Percentiles rank a stretch among this genome's conserved stretches.
phyloP scores from a whole-genome alignment of 2,888 invertebrate genomes.

The Drosophila borealis region DNA sequence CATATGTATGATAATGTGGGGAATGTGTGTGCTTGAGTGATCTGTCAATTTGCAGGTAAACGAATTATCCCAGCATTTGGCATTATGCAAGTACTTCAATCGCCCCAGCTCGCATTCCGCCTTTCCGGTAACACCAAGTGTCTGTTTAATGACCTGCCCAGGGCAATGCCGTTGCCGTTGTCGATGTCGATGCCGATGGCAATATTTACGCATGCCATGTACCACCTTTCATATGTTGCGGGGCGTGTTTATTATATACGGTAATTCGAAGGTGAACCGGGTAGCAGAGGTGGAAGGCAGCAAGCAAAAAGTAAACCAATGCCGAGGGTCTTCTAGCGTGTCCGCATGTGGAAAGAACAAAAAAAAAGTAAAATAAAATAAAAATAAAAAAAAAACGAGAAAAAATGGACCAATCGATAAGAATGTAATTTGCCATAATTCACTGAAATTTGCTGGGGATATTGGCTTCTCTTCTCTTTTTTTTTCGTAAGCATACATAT shows the following conservation, averaged over 20 bases:
- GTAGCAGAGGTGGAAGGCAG: conserved; percentile 8
- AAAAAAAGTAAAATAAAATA: not conserved
- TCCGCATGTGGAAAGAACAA: conserved; percentile 7
- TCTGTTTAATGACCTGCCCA: conserved; percentile 33
- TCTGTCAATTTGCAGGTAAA: conserved; percentile 44
- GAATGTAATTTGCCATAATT: conserved; percentile 83
- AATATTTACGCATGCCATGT: conserved; percentile 44
- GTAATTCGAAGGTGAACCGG: conserved; percentile 44
- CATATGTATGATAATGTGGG: not conserved
- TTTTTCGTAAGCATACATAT: conserved; percentile 18
- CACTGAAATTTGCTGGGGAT: conserved; percentile 77
- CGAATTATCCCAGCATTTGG: conserved; percentile 37
- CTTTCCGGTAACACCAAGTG: conserved; percentile 26
- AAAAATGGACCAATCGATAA: conserved; percentile 78
- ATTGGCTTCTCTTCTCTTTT: conserved; percentile 55
- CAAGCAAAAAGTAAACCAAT: conserved; percentile 30
- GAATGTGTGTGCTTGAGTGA: conserved; percentile 29
- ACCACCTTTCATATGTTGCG: conserved; percentile 68
- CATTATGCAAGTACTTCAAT: not conserved
- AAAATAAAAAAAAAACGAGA: conserved; percentile 1
- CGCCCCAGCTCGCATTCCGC: too few relatives aligned
- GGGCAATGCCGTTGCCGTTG: conserved; percentile 16
- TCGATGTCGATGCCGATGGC: conserved; percentile 40
- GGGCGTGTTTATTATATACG: conserved; percentile 59
- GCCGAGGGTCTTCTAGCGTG: conserved; percentile 10